Evolutionary conservation across 1,140 invertebrate genomes (phyloP).

Genomic region (Drosophila micromelanica): DNA sequence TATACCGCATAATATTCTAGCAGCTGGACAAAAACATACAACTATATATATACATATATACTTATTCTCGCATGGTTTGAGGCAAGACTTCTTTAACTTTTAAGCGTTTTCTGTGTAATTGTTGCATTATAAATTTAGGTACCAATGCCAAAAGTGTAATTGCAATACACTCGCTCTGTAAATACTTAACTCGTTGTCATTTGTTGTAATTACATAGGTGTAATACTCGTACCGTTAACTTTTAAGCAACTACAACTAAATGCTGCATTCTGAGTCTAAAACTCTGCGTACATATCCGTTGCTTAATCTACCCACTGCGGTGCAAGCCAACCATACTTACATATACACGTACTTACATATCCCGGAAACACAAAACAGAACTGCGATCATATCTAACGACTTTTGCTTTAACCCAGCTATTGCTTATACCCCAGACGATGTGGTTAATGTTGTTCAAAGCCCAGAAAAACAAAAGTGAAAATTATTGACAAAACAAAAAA

Average conservation of each 20-base stretch:
- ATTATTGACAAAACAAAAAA: slow-evolving; percentile 4
- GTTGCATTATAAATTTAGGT: slow-evolving; percentile 49
- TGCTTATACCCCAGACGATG: slow-evolving; percentile 18
- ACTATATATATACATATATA: slow-evolving; percentile 14
- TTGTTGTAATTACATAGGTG: slow-evolving; percentile 64
- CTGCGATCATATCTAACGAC: slow-evolving; percentile 43
- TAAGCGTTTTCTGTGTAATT: slow-evolving; percentile 72
- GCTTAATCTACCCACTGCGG: slow-evolving; percentile 6
- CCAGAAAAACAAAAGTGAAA: background rate
- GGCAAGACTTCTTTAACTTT: slow-evolving; percentile 77
- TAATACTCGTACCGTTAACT: slow-evolving; percentile 23
- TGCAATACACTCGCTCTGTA: slow-evolving; percentile 64
- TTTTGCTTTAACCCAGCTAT: slow-evolving; percentile 55
- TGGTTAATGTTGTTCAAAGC: slow-evolving; percentile 42
- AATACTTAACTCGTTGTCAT: slow-evolving; percentile 73
- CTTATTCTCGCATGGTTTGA: slow-evolving; percentile 76
- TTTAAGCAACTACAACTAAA: slow-evolving; percentile 10
- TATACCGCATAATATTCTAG: slow-evolving; percentile 68
- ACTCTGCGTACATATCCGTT: slow-evolving; percentile 34
- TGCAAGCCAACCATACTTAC: slow-evolving; percentile 24
- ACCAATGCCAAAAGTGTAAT: slow-evolving; percentile 72
- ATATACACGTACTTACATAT: slow-evolving; percentile 22
- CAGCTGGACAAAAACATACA: slow-evolving; percentile 54
- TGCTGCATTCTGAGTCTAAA: slow-evolving; percentile 1
- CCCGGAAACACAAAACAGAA: slow-evolving; percentile 10